Evolutionary conservation across 1,140 invertebrate species (phyloP).

Genomic region (Probaryconus sp.): DNA sequence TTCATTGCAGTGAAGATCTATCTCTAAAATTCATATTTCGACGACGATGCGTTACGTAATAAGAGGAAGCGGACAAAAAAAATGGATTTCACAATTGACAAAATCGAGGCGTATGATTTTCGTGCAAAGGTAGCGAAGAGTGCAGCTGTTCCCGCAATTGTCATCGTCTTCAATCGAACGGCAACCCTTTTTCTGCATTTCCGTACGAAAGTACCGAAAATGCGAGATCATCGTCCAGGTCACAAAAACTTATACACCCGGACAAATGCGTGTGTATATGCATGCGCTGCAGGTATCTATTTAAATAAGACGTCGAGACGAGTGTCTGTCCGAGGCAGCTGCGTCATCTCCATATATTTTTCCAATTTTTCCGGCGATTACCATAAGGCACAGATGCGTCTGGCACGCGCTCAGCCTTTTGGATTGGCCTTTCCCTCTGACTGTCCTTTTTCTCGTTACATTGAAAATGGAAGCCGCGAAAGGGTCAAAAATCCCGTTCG

Average conservation of each 20-base stretch:
- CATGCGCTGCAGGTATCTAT: conserved; percentile 56
- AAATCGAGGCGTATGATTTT: conserved; percentile 4
- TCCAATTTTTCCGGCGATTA: conserved; percentile 66
- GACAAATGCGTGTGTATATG: conserved; percentile 40
- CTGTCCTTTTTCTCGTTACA: background rate
- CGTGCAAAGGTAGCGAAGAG: conserved; percentile 33
- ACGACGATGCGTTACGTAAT: too few species aligned
- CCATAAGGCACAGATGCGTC: conserved; percentile 67
- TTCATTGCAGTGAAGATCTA: too few species aligned
- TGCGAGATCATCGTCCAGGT: conserved; percentile 48
- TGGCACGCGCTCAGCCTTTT: conserved; percentile 67
- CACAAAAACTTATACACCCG: conserved; percentile 20
- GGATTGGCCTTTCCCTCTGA: background rate
- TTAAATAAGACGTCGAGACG: conserved; percentile 72
- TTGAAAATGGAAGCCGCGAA: conserved; percentile 31
- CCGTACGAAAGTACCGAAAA: conserved; percentile 54
- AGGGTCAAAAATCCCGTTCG: conserved; percentile 35
- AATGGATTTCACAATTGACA: too few species aligned
- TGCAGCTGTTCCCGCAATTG: conserved; percentile 32
- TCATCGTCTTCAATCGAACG: conserved; percentile 3
- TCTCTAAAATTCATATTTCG: too few species aligned
- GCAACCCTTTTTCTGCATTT: conserved; percentile 61
- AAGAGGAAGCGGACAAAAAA: too few species aligned
- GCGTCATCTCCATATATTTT: conserved; percentile 42
- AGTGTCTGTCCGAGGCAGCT: conserved; percentile 56